phyloP scores from a whole-genome alignment of 37 sponge, comb jelly and placozoan species.

The Spongilla lacustris region DNA sequence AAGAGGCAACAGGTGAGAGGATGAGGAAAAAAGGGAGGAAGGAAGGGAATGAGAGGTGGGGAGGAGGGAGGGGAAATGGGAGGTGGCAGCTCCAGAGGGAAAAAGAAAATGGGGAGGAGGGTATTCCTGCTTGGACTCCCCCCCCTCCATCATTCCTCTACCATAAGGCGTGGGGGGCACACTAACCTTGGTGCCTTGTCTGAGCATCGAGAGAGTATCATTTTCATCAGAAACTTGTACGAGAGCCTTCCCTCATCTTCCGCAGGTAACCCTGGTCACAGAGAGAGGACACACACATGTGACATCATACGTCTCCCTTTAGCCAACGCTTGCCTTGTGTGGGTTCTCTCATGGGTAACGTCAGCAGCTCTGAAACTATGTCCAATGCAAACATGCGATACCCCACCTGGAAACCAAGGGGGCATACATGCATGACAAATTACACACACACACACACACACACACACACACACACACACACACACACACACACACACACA shows the following conservation, averaged over 20 bases:
- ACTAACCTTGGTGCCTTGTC: constrained; percentile 73
- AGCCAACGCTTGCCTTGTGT: neutral
- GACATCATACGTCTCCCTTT: no score
- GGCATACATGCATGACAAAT: neutral
- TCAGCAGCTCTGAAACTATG: constrained; percentile 44
- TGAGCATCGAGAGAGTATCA: constrained; percentile 72
- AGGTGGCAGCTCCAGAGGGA: no score
- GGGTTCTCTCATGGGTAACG: neutral
- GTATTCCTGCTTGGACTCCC: no score
- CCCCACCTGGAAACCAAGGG: constrained; percentile 26
- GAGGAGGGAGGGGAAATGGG: neutral
- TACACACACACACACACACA: no score
- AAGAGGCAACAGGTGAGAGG: no score
- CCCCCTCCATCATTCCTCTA: no score
- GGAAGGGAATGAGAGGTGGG: neutral
- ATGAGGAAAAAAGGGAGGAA: neutral
- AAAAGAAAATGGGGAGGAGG: no score
- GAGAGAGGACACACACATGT: no score
- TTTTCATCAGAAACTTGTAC: constrained; percentile 57
- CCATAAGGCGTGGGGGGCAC: no score
- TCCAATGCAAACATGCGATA: constrained; percentile 78
- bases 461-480: no score
- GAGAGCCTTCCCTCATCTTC: constrained; percentile 41
- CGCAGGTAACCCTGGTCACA: neutral
- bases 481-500: no score